phyloP scores from a whole-genome alignment of 2,888 invertebrate genomes.

The Drosophila pegasa region DNA sequence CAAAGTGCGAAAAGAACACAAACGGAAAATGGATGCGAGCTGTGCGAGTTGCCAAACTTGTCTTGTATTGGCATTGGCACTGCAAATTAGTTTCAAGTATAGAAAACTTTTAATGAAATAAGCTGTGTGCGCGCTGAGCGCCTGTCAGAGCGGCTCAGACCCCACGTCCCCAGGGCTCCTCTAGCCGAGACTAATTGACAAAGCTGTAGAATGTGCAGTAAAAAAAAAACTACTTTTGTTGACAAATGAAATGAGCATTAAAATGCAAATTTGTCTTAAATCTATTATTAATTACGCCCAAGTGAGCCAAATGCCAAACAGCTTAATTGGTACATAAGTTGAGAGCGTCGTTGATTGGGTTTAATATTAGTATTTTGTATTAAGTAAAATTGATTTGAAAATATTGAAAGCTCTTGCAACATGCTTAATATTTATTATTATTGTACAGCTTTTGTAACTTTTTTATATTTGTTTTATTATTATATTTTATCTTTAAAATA shows the following conservation, averaged over 20 bases:
- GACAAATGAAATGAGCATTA: conserved; percentile 17
- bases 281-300: conserved; percentile 1
- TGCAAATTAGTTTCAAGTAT: conserved; percentile 55
- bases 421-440: too few relatives aligned
- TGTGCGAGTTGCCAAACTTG: conserved; percentile 34
- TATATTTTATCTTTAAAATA: too few relatives aligned
- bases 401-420: too few relatives aligned
- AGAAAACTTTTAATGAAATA: conserved; percentile 51
- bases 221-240: conserved; percentile 9
- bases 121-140: conserved; percentile 10
- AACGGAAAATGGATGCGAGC: conserved; percentile 11
- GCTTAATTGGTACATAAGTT: not conserved
- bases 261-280: conserved; percentile 17
- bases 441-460: too few relatives aligned
- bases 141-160: conserved; percentile 1
- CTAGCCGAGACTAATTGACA: conserved; percentile 13
- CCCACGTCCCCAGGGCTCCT: not conserved
- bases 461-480: too few relatives aligned
- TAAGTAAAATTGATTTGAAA: too few relatives aligned
- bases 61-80: conserved; percentile 35
- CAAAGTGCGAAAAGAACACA: not conserved
- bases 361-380: not conserved
- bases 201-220: conserved; percentile 2
- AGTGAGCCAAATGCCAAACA: not conserved
- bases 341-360: too few relatives aligned